Conservation (phyloP, 2,888 invertebrate species). For the Venustoraphidia nigricollis region DNA sequence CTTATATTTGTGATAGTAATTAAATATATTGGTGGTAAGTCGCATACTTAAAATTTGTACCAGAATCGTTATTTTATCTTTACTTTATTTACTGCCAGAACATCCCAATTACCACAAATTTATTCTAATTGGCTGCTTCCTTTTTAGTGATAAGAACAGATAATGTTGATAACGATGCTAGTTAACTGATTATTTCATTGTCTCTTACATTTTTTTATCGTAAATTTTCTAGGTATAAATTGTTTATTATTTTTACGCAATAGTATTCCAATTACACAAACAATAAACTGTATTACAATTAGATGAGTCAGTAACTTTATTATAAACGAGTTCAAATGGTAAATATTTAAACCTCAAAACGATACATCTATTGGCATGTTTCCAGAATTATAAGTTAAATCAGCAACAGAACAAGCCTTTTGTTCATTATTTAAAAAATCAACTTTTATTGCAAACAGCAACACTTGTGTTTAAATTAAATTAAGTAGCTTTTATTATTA, state of each 20-base stretch:
- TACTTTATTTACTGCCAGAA: too few relatives aligned
- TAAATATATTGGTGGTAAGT: constrained; percentile 1
- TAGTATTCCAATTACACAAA: not conserved
- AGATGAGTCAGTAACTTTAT: too few relatives aligned
- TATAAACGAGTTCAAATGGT: too few relatives aligned
- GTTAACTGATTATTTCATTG: not conserved
- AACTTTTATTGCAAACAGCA: too few relatives aligned
- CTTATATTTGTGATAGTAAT: not conserved
- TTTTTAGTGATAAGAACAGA: constrained; percentile 2
- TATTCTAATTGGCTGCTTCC: constrained; percentile 5
- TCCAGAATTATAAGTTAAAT: too few relatives aligned
- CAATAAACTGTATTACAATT: not conserved
- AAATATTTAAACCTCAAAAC: too few relatives aligned
- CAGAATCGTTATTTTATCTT: too few relatives aligned
- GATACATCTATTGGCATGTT: too few relatives aligned
- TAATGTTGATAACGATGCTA: not conserved
- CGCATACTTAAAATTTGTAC: not conserved
- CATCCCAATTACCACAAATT: not conserved
- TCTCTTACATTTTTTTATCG: not conserved
- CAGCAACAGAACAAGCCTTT: too few relatives aligned
- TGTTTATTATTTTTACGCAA: not conserved
- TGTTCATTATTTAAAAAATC: too few relatives aligned
- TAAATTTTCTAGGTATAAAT: not conserved
- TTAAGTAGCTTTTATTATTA: too few relatives aligned
- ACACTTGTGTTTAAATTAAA: too few relatives aligned